Evolutionary conservation across 2,113 vertebrate genomes (phyloP).

Genomic region (Chaetorhynchus papuensis): DNA sequence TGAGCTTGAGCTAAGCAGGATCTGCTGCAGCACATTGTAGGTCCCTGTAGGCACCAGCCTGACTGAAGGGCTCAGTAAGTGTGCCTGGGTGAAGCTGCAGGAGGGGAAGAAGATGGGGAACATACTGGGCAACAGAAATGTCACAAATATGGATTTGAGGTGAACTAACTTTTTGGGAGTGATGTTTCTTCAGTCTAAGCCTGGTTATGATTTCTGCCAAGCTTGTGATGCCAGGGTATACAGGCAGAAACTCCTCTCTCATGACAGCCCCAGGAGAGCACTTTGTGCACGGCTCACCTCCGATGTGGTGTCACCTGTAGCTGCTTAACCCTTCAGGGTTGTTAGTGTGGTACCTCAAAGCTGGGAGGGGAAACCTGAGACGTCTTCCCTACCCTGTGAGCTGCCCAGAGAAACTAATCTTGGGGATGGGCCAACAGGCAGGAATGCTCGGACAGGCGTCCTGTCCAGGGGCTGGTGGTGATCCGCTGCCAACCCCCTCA

Average conservation of each 20-base stretch:
- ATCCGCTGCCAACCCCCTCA: background rate
- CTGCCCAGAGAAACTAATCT: background rate
- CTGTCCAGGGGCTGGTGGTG: background rate
- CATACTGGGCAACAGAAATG: background rate
- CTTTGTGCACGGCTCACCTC: background rate
- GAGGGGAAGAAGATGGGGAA: background rate
- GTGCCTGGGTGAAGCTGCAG: background rate
- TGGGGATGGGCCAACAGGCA: rapidly evolving
- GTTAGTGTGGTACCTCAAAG: background rate
- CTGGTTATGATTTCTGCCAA: background rate
- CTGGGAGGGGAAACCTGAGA: background rate
- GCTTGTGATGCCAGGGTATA: background rate
- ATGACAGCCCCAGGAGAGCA: background rate
- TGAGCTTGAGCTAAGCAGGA: background rate
- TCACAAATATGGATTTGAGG: background rate
- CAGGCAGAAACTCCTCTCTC: background rate
- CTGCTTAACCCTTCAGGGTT: background rate
- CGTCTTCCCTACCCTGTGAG: background rate
- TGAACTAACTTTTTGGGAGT: background rate
- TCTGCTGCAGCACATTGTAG: background rate
- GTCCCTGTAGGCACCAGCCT: background rate
- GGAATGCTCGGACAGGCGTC: background rate
- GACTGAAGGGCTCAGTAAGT: background rate
- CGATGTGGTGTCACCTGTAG: background rate
- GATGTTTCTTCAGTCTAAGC: background rate